Base-by-base conservation (phyloP, 35 echinoderm and acorn worm species). In the Patiria miniata region DNA sequence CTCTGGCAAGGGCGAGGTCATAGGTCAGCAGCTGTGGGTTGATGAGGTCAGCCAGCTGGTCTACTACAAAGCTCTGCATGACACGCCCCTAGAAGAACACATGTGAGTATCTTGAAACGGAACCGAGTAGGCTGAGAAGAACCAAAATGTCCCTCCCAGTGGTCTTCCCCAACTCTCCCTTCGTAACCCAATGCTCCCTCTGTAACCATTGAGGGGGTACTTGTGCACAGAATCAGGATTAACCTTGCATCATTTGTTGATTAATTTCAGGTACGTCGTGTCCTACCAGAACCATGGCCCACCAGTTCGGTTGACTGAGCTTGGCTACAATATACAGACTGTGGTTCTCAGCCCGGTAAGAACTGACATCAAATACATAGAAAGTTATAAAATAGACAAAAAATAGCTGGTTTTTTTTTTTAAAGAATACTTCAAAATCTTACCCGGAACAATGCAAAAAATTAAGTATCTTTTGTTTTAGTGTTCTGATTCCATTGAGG, bases 81-180 rank as follows among this genome's bases (percentile, higher is more conserved):
- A 99, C 69, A 99, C 92, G 21, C 96, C 96, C 47, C 61, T 99
- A 19, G 96, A 99, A 40, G 96, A 99, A 90, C 96, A 99, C 90
- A 33, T 99, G 96, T 99, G 92, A 99, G 96, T 85, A 21, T 47
- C 4, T 4, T 12, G 12, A 47, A 47, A 12, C 4, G 42, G 42
- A 47, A 47, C 4, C 42, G 12, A 47, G 4, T 6, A 47, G 42
- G 42, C 42, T 4, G 4, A 47, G 42, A 47, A n/a, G n/a, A n/a
- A n/a, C n/a, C n/a, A n/a, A n/a, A n/a, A n/a, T n/a, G n/a, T n/a
- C n/a, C n/a, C n/a, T n/a, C n/a, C n/a, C n/a, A n/a, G n/a, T n/a
- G n/a, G n/a, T n/a, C n/a, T n/a, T n/a, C n/a, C n/a, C n/a, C n/a
- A n/a, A n/a, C n/a, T n/a, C n/a, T n/a, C n/a, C n/a, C n/a, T n/a